Conservation (phyloP, 2,888 invertebrate species). For the Platycheirus rosarum region DNA sequence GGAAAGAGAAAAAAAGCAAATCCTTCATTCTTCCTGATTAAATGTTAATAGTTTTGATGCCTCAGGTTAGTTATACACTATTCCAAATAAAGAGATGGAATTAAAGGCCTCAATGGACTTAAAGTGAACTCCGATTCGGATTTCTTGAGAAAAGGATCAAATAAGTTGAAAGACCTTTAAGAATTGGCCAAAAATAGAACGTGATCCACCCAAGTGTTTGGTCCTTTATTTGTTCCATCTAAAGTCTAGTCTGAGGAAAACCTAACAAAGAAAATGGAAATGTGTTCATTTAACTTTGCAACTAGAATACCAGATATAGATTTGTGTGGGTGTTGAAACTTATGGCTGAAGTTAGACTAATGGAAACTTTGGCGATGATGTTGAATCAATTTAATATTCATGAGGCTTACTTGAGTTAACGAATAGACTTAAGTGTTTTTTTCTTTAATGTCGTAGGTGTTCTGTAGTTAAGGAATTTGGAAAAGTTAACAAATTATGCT, state of each 20-base stretch:
- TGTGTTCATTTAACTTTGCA: slow-evolving; percentile 15
- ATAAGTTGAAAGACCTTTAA: too few species aligned
- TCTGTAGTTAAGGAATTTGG: too few species aligned
- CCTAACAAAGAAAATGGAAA: not conserved
- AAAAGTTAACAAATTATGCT: too few species aligned
- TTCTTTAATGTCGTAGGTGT: too few species aligned
- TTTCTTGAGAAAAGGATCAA: too few species aligned
- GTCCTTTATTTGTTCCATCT: not conserved
- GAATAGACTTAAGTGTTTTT: too few species aligned
- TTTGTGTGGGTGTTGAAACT: not conserved
- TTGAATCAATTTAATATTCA: slow-evolving; percentile 16
- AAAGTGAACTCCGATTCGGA: too few species aligned
- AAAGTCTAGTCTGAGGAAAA: slow-evolving; percentile 1
- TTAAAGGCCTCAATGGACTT: too few species aligned
- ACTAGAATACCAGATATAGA: slow-evolving; percentile 16
- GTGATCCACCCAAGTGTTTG: slow-evolving; percentile 4
- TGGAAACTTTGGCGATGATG: slow-evolving; percentile 15
- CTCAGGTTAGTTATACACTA: not conserved
- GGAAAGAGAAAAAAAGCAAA: not conserved
- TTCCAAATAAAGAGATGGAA: too few species aligned
- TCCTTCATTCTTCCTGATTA: slow-evolving; percentile 12
- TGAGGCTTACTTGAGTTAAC: not conserved
- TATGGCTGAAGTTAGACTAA: slow-evolving; percentile 24
- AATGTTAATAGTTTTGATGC: slow-evolving; percentile 29
- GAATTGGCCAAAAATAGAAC: slow-evolving; percentile 58